Conservation (phyloP, 2,888 invertebrate species). For the Nemoura dubitans region DNA sequence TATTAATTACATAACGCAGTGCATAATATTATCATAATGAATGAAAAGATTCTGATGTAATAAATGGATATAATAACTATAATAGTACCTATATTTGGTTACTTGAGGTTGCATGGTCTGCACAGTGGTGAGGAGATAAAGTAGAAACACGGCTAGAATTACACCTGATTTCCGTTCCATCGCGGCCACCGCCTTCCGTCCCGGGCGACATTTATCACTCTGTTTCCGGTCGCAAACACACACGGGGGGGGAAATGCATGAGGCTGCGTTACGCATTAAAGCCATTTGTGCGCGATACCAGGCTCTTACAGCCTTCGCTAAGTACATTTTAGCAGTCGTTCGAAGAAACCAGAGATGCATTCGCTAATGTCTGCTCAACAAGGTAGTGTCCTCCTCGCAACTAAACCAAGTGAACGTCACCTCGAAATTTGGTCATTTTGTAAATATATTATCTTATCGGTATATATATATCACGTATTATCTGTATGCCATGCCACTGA, state of each 20-base stretch:
- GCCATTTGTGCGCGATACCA: background rate
- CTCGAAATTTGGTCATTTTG: background rate
- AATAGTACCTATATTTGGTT: constrained; percentile 26
- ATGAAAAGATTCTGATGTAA: constrained; percentile 10
- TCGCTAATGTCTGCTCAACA: background rate
- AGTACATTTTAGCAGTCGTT: background rate
- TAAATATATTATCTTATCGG: background rate
- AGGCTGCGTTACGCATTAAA: background rate
- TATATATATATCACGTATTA: background rate
- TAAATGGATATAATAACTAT: constrained; percentile 16
- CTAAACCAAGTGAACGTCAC: background rate
- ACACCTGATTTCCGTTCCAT: background rate
- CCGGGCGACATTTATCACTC: background rate
- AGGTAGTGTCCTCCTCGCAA: background rate
- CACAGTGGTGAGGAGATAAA: background rate
- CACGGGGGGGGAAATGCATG: background rate
- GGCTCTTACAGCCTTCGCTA: background rate
- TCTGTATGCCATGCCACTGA: too few species aligned
- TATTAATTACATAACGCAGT: constrained; percentile 10
- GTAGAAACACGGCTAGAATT: background rate
- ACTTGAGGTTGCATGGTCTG: constrained; percentile 21
- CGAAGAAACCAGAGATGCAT: background rate
- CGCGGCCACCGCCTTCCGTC: background rate
- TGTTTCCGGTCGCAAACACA: background rate
- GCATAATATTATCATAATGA: constrained; percentile 17